A percentile compares a stretch with the other conserved stretches of the same genome.
Evolutionary conservation across 2,113 vertebrate genomes (phyloP).

Genomic region (Quiscalus mexicanus): DNA sequence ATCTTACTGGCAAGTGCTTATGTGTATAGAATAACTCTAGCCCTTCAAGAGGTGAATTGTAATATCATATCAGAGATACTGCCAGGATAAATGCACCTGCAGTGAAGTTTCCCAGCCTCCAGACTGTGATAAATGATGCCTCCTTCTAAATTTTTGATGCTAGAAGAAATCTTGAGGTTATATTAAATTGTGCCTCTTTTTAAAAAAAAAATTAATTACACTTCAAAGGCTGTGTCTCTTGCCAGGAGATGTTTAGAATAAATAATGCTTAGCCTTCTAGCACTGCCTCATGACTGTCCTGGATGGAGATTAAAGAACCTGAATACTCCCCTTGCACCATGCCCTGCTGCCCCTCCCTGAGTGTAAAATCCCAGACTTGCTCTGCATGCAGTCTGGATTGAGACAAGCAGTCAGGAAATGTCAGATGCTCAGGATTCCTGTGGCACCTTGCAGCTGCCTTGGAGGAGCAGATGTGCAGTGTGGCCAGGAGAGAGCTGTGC

Average conservation of each 20-base stretch:
- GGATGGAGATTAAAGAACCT: background rate
- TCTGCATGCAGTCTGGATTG: background rate
- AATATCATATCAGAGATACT: background rate
- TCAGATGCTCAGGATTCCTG: background rate
- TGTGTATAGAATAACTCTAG: background rate
- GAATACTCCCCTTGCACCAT: background rate
- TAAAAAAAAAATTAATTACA: background rate
- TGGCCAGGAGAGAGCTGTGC: background rate
- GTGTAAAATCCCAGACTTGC: background rate
- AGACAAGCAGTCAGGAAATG: background rate
- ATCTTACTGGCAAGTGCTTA: background rate
- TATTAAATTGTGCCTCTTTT: background rate
- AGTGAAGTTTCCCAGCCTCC: background rate
- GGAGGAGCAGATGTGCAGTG: background rate
- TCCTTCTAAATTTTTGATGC: background rate
- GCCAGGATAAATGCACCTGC: background rate
- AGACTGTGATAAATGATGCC: background rate
- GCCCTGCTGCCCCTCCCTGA: background rate
- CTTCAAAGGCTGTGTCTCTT: background rate
- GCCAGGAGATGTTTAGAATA: background rate
- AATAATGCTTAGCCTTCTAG: background rate
- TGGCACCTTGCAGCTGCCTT: background rate
- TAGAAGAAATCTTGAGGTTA: background rate
- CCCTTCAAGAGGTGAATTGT: background rate
- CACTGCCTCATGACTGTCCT: background rate